These are phyloP conservation scores for Dreissena rostriformis DNA, from an alignment of 1,140 invertebrate genomes.

Conservation along the genomic window DNA sequence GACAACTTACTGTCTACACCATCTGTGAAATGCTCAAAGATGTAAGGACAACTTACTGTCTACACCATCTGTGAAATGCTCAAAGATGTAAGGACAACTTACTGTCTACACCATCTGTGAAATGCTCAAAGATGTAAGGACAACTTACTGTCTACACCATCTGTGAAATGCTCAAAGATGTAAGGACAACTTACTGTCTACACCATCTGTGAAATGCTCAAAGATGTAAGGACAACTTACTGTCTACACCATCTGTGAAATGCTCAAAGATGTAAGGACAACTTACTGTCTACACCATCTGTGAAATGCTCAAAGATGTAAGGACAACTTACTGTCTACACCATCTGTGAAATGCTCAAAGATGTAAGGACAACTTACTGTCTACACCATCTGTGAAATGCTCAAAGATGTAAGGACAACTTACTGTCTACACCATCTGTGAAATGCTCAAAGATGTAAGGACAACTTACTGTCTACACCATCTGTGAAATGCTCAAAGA, in stretches of 20 bases:
- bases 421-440: slow-evolving; percentile 94
- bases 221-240: slow-evolving; percentile 88
- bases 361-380: slow-evolving; percentile 85
- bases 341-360: slow-evolving; percentile 98
- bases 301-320: slow-evolving; percentile 98
- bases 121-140: slow-evolving; percentile 96
- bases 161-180: slow-evolving; percentile 98
- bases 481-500: slow-evolving; percentile 98
- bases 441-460: slow-evolving; percentile 98
- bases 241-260: slow-evolving; percentile 96
- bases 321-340: slow-evolving; percentile 86
- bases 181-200: slow-evolving; percentile 87
- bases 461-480: slow-evolving; percentile 88
- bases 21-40: slow-evolving; percentile 98
- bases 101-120: slow-evolving; percentile 95
- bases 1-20: slow-evolving; percentile 88
- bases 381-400: slow-evolving; percentile 97
- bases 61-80: slow-evolving; percentile 96
- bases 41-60: slow-evolving; percentile 87
- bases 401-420: slow-evolving; percentile 92
- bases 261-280: slow-evolving; percentile 94
- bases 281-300: slow-evolving; percentile 92
- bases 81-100: slow-evolving; percentile 90
- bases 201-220: slow-evolving; percentile 97
- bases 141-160: slow-evolving; percentile 91